Evolutionary conservation across 2,797 vertebrate species (phyloP).

Genomic region (Decapterus maruadsi): DNA sequence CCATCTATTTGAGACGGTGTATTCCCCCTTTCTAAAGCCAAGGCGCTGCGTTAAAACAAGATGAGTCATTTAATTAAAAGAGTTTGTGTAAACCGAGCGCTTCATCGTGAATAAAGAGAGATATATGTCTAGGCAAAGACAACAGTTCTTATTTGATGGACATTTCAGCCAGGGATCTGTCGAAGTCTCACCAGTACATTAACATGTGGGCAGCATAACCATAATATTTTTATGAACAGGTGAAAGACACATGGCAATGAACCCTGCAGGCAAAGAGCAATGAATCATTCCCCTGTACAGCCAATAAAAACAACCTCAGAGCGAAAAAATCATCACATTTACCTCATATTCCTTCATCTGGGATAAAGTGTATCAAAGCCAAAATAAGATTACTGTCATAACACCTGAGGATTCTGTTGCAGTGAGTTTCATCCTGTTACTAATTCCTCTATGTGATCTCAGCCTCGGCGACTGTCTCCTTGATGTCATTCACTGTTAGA

Average conservation of each 20-base stretch:
- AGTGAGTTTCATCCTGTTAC: not conserved
- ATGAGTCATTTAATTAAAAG: conserved; percentile 32
- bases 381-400: not conserved
- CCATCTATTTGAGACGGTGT: not conserved
- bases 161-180: not conserved
- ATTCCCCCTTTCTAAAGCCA: conserved; percentile 24
- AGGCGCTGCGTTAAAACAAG: conserved; percentile 14
- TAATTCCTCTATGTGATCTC: not conserved
- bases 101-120: not conserved
- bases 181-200: not conserved
- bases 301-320: not conserved
- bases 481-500: conserved; percentile 18
- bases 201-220: not conserved
- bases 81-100: not conserved
- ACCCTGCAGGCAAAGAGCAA: not conserved
- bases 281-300: not conserved
- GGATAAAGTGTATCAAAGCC: not conserved
- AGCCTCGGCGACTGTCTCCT: not conserved
- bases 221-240: not conserved
- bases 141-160: not conserved
- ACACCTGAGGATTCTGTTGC: not conserved
- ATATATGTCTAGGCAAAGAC: conserved; percentile 47
- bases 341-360: not conserved
- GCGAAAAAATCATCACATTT: not conserved
- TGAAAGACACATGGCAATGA: not conserved